Base-by-base conservation (phyloP, 1,140 invertebrate genomes). In the Cotesia glomerata region DNA sequence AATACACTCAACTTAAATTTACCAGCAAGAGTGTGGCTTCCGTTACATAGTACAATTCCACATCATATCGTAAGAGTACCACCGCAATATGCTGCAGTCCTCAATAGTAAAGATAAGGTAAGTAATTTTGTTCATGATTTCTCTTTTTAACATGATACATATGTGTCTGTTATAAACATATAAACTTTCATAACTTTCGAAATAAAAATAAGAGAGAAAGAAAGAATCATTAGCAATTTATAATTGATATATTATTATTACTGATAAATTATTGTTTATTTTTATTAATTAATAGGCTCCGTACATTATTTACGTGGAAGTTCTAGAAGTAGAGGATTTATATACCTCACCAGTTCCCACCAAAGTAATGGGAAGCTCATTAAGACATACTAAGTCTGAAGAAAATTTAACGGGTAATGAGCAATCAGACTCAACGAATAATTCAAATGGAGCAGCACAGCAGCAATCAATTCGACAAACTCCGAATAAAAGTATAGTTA, bases 101-200 rank as follows among this genome's bases (percentile, higher is more conserved):
- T 99, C 64, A 99, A 99, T 86, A 99, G 97, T 63, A 99, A 99
- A 89, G 98, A 99, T 86, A 99, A 99, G 90, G 94, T 95, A 84
- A 81, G 74, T 67, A 34, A 26, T 18, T 11, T 8, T 59, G 56
- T 26, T 26, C 1, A 58, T 58, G 56, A 58, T 58, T 58, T 58
- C 56, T 65, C 36, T 65, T 65, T 65, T 36, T 49, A 49, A 51
- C 26, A 45, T 64, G n/a, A 64, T n/a, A 36, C 32, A 35, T n/a
- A 64, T 64, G 5, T 64, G 16, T 61, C 59, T 61, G 5, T 61
- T 3, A 64, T 8, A 45, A 8, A 9, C 36, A 65, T 39, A 5
- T 51, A 45, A 39, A 18, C 35, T 65, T 65, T 65, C 45, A 51
- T 51, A 65, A 65, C 63, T 45, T 51, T 65, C 63, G 63, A 65